A percentile compares a stretch with the other conserved stretches of the same genome.
Conservation (phyloP, 2,113 vertebrate species). For the Dasyurus viverrinus region DNA sequence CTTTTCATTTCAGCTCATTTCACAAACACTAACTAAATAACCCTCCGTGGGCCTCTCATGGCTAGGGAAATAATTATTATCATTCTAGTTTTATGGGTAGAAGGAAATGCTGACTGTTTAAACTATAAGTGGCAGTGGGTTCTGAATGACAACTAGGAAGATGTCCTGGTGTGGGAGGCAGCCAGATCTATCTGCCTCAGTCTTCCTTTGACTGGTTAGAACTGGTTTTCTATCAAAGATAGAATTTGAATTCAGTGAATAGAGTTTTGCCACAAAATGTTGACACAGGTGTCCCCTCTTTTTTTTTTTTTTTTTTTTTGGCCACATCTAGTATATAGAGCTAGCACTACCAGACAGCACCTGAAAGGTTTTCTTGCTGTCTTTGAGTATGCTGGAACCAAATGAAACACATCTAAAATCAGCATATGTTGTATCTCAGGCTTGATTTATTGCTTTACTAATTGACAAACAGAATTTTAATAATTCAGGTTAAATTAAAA, state of each 20-base stretch:
- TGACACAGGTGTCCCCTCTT: background rate
- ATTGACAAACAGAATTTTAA: background rate
- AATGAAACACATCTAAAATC: background rate
- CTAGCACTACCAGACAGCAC: background rate
- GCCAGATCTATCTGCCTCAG: slow-evolving; percentile 42
- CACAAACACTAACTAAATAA: slow-evolving; percentile 68
- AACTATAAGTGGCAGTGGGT: slow-evolving; percentile 47
- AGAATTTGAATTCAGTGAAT: background rate
- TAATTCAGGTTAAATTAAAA: background rate
- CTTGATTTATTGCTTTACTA: background rate
- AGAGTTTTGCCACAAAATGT: background rate
- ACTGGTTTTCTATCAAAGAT: slow-evolving; percentile 23
- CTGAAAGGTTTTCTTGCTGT: background rate
- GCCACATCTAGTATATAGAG: background rate
- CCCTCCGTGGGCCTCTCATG: slow-evolving; percentile 66
- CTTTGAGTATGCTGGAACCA: background rate
- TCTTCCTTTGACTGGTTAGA: slow-evolving; percentile 63
- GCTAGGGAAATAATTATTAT: slow-evolving; percentile 71
- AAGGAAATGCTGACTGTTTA: slow-evolving; percentile 46
- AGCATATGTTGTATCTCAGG: background rate
- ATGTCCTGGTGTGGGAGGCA: slow-evolving; percentile 27
- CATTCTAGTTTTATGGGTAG: slow-evolving; percentile 43
- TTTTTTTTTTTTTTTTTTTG: too few species aligned
- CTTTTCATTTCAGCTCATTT: slow-evolving; percentile 61
- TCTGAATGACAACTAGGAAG: slow-evolving; percentile 53